Evolutionary conservation across 2,113 vertebrate species (phyloP).

Genomic region (Acrocephalus arundinaceus): DNA sequence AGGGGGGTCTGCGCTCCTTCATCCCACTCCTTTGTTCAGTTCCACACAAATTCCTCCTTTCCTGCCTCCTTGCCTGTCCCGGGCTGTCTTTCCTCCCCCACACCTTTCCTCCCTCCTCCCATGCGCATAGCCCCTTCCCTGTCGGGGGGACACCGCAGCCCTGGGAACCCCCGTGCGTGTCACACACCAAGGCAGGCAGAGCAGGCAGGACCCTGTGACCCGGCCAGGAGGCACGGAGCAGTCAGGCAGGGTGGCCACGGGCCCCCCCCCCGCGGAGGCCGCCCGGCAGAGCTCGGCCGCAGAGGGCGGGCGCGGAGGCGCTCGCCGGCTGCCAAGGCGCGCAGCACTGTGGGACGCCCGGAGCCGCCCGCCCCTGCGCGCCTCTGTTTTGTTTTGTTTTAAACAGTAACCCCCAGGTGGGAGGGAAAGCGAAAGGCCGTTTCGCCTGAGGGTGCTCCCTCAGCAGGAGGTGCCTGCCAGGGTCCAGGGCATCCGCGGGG

Average conservation of each 20-base stretch:
- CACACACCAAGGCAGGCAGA: neutral
- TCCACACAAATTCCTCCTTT: neutral
- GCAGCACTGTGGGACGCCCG: neutral
- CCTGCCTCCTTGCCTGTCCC: neutral
- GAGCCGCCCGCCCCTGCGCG: neutral
- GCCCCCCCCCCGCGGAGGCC: neutral
- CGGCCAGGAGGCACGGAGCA: fast-evolving
- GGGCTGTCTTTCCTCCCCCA: neutral
- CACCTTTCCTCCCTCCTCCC: neutral
- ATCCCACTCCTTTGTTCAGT: neutral
- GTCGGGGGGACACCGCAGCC: neutral
- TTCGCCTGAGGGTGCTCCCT: neutral
- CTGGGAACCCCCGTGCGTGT: fast-evolving
- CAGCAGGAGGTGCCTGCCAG: fast-evolving
- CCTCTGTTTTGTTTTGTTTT: neutral
- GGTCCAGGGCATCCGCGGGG: fast-evolving
- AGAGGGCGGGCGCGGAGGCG: neutral
- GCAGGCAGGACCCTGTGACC: fast-evolving
- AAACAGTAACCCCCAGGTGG: fast-evolving
- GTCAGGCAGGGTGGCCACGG: fast-evolving
- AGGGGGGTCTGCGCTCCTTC: neutral
- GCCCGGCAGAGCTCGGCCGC: too few species aligned
- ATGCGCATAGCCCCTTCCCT: fast-evolving
- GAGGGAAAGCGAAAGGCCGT: fast-evolving
- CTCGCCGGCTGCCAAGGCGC: neutral